Conservation (phyloP, 2,888 invertebrate genomes). For the Cyrtodaria siliqua region DNA sequence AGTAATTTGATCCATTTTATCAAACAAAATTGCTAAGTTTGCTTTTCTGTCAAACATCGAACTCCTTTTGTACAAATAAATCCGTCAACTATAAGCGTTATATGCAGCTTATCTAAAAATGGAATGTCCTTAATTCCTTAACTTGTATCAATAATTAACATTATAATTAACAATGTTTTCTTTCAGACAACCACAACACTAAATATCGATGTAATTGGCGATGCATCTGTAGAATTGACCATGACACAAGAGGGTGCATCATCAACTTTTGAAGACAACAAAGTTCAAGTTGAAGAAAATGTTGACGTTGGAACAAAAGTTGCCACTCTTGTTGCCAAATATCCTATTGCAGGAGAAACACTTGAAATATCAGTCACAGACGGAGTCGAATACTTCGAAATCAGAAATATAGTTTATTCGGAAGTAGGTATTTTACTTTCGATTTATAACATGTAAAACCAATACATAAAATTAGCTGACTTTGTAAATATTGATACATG, state of each 20-base stretch:
- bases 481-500: no score
- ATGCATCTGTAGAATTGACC: neutral
- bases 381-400: constrained; percentile 6
- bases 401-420: neutral
- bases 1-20: no score
- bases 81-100: no score
- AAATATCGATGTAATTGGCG: constrained; percentile 16
- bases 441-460: no score
- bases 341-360: constrained; percentile 2
- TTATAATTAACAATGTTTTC: neutral
- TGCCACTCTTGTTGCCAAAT: constrained; percentile 9
- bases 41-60: no score
- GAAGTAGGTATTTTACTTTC: no score
- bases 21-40: no score
- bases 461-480: no score
- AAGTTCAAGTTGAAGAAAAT: constrained; percentile 27
- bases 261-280: neutral
- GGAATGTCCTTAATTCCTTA: no score
- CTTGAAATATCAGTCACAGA: constrained; percentile 1
- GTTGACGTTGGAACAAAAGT: constrained; percentile 6
- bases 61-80: no score
- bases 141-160: no score
- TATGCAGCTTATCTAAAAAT: no score
- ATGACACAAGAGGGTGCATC: constrained; percentile 6
- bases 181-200: constrained; percentile 22